These are phyloP conservation scores for Leptopilina boulardi DNA, from an alignment of 1,140 invertebrate species.

Conservation along the genomic window DNA sequence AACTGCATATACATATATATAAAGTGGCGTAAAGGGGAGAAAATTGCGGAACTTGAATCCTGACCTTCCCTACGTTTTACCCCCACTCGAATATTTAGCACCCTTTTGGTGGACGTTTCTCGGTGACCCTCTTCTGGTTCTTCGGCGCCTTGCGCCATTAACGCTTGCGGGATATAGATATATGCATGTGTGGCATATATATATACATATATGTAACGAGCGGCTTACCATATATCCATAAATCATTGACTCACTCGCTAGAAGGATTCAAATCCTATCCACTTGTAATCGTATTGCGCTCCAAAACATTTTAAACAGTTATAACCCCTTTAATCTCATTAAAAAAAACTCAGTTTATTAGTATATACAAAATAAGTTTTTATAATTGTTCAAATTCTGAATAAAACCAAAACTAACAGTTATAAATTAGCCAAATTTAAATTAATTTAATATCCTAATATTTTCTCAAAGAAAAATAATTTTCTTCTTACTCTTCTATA, in stretches of 20 bases:
- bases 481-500: too few species aligned
- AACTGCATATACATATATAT: too few species aligned
- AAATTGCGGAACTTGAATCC: conserved; percentile 45
- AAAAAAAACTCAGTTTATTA: neutral
- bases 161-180: neutral
- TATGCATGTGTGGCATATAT: neutral
- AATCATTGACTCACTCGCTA: conserved; percentile 23
- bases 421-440: too few species aligned
- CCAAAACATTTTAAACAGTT: conserved; percentile 9
- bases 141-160: conserved; percentile 30
- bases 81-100: conserved; percentile 50
- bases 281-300: conserved; percentile 23
- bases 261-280: conserved; percentile 15
- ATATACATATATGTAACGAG: conserved; percentile 11
- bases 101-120: conserved; percentile 41
- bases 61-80: conserved; percentile 55
- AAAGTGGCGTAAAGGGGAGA: neutral
- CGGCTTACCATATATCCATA: conserved; percentile 31
- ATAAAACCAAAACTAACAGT: too few species aligned
- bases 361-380: too few species aligned
- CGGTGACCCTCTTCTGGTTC: conserved; percentile 25
- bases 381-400: neutral
- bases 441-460: too few species aligned
- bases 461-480: too few species aligned
- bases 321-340: conserved; percentile 24